phyloP scores from a whole-genome alignment of 2,888 invertebrate species.

The Tanytarsus gracilentus region DNA sequence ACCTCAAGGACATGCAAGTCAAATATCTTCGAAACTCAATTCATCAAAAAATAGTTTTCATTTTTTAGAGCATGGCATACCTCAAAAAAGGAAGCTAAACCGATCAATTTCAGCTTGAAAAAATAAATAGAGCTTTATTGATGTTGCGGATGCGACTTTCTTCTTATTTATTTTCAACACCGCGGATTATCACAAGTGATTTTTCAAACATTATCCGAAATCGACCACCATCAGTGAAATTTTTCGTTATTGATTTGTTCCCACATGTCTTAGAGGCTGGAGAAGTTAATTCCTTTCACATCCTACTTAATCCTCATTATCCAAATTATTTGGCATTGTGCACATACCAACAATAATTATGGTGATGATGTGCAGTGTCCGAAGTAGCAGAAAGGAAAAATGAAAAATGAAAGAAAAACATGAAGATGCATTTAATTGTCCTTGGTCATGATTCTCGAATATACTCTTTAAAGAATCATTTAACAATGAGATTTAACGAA shows the following conservation, averaged over 20 bases:
- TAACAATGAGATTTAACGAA: slow-evolving; percentile 5
- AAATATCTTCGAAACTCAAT: no score
- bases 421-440: slow-evolving; percentile 14
- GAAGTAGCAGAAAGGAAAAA: not conserved
- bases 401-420: slow-evolving; percentile 17
- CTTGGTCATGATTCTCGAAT: slow-evolving; percentile 12
- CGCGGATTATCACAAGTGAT: no score
- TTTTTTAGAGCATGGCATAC: not conserved
- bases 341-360: not conserved
- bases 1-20: no score
- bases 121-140: slow-evolving; percentile 10
- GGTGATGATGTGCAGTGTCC: not conserved
- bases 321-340: slow-evolving; percentile 7
- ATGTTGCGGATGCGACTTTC: not conserved
- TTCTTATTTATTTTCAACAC: not conserved
- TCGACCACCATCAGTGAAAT: slow-evolving; percentile 11
- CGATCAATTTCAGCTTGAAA: slow-evolving; percentile 17
- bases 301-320: not conserved
- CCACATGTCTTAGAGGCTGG: not conserved
- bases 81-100: not conserved
- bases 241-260: not conserved
- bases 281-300: not conserved
- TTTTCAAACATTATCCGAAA: not conserved
- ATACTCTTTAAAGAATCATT: not conserved
- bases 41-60: no score